Evolutionary conservation across 2,113 vertebrate genomes (phyloP).

Genomic region (Girardinichthys multiradiatus): DNA sequence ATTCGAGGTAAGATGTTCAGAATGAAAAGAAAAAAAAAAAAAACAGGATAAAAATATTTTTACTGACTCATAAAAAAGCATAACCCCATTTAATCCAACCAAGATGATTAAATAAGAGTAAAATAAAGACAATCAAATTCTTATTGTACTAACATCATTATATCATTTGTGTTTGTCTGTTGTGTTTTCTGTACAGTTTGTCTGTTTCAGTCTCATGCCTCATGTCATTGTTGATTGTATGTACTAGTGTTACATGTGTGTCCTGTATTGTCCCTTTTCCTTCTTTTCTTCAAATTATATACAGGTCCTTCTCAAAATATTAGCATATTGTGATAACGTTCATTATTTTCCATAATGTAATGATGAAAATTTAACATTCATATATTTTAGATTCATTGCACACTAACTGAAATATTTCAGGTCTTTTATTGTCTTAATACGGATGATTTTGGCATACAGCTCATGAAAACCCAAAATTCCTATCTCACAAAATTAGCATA

Average conservation of each 20-base stretch:
- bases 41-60: constrained; percentile 19
- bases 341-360: too few relatives aligned
- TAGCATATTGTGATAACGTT: too few relatives aligned
- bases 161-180: constrained; percentile 58
- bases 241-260: constrained; percentile 38
- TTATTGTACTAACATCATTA: constrained; percentile 33
- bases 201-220: constrained; percentile 29
- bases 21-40: constrained; percentile 38
- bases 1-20: constrained; percentile 94
- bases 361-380: too few relatives aligned
- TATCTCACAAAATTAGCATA: too few relatives aligned
- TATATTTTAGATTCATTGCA: too few relatives aligned
- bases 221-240: constrained; percentile 38
- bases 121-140: constrained; percentile 11
- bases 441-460: too few relatives aligned
- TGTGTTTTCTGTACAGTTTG: constrained; percentile 39
- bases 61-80: constrained; percentile 59
- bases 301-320: too few relatives aligned
- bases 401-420: too few relatives aligned
- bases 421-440: too few relatives aligned
- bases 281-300: constrained; percentile 19
- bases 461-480: too few relatives aligned
- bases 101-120: constrained; percentile 18
- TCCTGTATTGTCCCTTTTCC: constrained; percentile 36
- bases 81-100: constrained; percentile 52